phyloP scores from a whole-genome alignment of 2,797 vertebrate species.

The Rhodeus uyekii region DNA sequence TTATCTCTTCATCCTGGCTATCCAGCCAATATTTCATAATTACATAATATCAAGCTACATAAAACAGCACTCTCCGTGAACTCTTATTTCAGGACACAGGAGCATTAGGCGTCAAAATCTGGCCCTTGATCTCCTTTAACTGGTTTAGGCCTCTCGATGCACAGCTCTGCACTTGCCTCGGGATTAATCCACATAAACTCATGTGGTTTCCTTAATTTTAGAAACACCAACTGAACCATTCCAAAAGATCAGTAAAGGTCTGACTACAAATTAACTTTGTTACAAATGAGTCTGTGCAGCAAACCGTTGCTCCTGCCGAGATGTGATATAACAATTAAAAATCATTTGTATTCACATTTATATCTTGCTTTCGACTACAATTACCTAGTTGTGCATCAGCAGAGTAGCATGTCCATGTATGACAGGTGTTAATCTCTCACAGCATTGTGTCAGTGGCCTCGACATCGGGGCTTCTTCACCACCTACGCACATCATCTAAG shows the following conservation, averaged over 20 bases:
- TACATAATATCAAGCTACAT: neutral
- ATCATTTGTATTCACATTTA: neutral
- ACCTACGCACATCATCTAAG: constrained; percentile 54
- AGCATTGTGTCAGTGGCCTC: constrained; percentile 30
- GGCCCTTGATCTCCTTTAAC: constrained; percentile 54
- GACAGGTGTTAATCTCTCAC: constrained; percentile 48
- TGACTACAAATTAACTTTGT: neutral
- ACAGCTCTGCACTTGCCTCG: constrained; percentile 16
- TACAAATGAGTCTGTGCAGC: neutral
- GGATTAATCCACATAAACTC: constrained; percentile 41
- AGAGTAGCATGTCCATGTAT: neutral
- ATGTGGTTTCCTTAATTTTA: constrained; percentile 17
- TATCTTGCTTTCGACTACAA: neutral
- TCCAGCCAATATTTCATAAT: constrained; percentile 19
- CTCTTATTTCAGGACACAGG: constrained; percentile 42
- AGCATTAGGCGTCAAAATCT: constrained; percentile 52
- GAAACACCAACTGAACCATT: neutral
- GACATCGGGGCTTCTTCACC: constrained; percentile 41
- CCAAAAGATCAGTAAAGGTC: neutral
- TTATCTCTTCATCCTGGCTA: neutral
- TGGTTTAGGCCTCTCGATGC: constrained; percentile 48
- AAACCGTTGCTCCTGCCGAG: neutral
- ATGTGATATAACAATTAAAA: neutral
- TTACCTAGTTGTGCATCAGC: neutral
- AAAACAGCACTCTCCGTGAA: constrained; percentile 19